phyloP scores from a whole-genome alignment of 2,888 invertebrate species.

The Neria commutata region DNA sequence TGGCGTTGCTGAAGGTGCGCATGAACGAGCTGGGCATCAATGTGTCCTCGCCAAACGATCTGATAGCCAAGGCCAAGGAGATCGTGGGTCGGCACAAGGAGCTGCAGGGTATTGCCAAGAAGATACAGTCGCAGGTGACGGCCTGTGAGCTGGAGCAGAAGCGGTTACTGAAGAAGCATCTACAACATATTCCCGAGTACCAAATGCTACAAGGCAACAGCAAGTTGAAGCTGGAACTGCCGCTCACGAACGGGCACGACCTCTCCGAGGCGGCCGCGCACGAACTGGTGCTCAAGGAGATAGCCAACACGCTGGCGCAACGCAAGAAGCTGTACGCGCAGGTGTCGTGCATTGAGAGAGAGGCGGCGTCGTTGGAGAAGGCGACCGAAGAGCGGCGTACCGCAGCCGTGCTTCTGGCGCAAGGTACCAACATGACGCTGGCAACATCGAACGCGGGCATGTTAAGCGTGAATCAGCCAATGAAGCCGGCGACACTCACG shows the following conservation, averaged over 20 bases:
- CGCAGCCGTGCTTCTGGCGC: constrained; percentile 55
- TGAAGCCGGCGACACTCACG: constrained; percentile 36
- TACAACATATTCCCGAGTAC: constrained; percentile 75
- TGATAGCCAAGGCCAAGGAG: constrained; percentile 86
- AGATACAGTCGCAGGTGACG: constrained; percentile 81
- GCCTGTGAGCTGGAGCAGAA: constrained; percentile 76
- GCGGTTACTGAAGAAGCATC: constrained; percentile 72
- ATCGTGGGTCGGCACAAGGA: constrained; percentile 93
- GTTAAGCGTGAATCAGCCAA: constrained; percentile 7
- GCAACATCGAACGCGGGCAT: constrained; percentile 40
- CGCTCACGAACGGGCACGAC: constrained; percentile 61
- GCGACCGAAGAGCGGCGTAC: constrained; percentile 70
- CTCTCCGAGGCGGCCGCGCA: constrained; percentile 74
- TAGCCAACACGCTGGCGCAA: constrained; percentile 81
- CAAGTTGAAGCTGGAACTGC: constrained; percentile 45
- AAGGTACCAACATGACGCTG: constrained; percentile 57
- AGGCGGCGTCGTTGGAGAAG: constrained; percentile 77
- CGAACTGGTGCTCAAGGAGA: constrained; percentile 84
- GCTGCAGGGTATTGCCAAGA: constrained; percentile 85
- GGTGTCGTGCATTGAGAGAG: constrained; percentile 78
- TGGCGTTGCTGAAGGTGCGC: constrained; percentile 83
- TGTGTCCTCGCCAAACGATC: constrained; percentile 82
- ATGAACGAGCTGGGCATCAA: constrained; percentile 92
- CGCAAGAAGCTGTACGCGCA: constrained; percentile 84
- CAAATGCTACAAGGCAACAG: constrained; percentile 52